A percentile compares a stretch with the other conserved stretches of the same genome.
phyloP scores from a whole-genome alignment of 2,113 vertebrate species.

The Rhynchomys soricoides region DNA sequence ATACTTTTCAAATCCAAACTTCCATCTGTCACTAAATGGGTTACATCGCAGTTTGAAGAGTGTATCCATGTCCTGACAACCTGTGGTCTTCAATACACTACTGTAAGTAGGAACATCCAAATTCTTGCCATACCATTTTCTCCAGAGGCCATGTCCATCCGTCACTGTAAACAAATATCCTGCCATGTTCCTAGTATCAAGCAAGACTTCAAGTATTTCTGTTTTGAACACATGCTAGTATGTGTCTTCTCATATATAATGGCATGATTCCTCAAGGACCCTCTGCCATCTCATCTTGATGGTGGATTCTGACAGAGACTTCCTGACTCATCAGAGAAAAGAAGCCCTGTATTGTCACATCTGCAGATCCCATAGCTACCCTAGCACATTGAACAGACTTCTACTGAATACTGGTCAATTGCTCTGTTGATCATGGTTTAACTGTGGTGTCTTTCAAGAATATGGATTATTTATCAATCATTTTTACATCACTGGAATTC shows the following conservation, averaged over 20 bases:
- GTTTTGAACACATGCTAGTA: not conserved
- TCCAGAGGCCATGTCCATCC: rapidly evolving
- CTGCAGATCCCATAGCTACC: rapidly evolving
- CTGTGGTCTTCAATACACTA: not conserved
- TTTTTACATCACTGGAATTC: not conserved
- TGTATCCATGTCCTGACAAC: not conserved
- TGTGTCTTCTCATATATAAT: not conserved
- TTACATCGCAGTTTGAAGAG: not conserved
- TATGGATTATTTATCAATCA: not conserved
- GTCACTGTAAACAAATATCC: not conserved
- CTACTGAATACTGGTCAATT: rapidly evolving
- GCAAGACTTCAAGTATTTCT: not conserved
- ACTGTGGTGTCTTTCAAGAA: not conserved
- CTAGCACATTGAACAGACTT: not conserved
- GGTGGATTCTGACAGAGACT: not conserved
- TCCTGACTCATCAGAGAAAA: not conserved
- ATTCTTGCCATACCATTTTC: not conserved
- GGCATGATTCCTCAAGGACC: not conserved
- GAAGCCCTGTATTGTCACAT: not conserved
- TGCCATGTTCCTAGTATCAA: not conserved
- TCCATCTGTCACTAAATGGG: not conserved
- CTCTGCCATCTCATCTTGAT: not conserved
- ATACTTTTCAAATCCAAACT: not conserved
- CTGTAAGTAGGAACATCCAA: not conserved
- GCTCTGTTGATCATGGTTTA: not conserved